Evolutionary conservation across 2,888 invertebrate species (phyloP).

Genomic region (Nomada hirtipes): DNA sequence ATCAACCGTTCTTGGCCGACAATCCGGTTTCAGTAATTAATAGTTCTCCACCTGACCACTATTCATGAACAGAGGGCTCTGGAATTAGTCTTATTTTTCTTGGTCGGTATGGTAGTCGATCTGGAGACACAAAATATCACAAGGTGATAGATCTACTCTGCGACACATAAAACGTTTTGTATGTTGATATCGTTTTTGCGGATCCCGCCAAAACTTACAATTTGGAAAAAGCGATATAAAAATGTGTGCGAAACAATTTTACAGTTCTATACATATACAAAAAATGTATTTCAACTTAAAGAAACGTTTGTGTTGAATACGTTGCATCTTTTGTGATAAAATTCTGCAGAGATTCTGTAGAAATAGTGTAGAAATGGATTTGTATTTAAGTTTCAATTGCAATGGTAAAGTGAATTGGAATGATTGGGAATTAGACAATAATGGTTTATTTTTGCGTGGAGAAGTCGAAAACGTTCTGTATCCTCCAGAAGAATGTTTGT

Average conservation of each 20-base stretch:
- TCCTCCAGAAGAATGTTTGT: slow-evolving; percentile 52
- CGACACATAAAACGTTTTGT: neutral
- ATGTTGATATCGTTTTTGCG: slow-evolving; percentile 18
- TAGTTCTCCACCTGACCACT: no score
- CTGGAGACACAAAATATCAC: no score
- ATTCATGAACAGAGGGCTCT: no score
- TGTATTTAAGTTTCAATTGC: slow-evolving; percentile 74
- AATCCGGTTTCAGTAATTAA: no score
- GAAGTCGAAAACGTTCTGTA: slow-evolving; percentile 74
- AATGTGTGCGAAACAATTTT: neutral
- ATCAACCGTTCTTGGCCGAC: no score
- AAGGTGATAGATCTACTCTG: no score
- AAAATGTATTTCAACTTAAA: neutral
- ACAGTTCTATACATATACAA: neutral
- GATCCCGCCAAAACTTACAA: slow-evolving; percentile 44
- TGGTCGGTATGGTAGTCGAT: no score
- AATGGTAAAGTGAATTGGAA: slow-evolving; percentile 79
- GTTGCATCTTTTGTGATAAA: neutral
- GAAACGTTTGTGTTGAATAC: neutral
- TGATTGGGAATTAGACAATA: slow-evolving; percentile 76
- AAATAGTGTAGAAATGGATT: slow-evolving; percentile 66
- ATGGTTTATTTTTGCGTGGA: slow-evolving; percentile 65
- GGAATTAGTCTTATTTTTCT: no score
- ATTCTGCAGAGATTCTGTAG: neutral
- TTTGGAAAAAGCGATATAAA: slow-evolving; percentile 23